Conservation (phyloP, 37 sponge, comb jelly and placozoan species). For the Aphrocallistes beatrix region DNA sequence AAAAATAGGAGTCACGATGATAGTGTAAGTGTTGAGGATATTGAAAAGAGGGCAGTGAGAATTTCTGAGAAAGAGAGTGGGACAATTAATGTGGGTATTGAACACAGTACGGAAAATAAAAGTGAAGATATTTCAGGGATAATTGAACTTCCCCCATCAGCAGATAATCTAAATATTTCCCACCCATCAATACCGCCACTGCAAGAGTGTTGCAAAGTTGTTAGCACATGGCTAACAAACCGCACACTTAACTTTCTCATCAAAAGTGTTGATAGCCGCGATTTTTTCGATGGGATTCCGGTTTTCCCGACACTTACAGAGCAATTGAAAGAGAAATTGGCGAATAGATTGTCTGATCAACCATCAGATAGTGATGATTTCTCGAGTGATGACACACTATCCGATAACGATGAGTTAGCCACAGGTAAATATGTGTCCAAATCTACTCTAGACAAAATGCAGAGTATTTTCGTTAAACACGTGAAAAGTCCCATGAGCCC, state of each 20-base stretch:
- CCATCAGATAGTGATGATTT: not conserved
- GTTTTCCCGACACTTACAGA: not conserved
- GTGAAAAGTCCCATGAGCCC: not conserved
- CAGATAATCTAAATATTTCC: not conserved
- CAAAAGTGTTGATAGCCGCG: not conserved
- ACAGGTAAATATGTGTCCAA: not conserved
- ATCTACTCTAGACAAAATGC: not conserved
- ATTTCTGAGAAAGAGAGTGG: not conserved
- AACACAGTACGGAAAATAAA: not conserved
- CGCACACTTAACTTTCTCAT: not conserved
- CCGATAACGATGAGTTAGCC: not conserved
- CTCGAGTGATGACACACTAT: not conserved
- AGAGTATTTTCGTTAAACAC: not conserved
- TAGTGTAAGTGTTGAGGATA: not conserved
- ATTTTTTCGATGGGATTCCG: slow-evolving; percentile 11
- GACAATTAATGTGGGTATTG: not conserved
- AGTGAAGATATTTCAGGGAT: not conserved
- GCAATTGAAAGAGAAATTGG: not conserved
- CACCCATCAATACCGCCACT: not conserved
- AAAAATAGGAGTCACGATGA: not conserved
- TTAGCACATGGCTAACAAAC: not conserved
- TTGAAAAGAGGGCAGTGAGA: not conserved
- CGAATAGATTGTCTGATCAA: not conserved
- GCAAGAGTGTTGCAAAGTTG: not conserved
- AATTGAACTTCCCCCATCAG: not conserved